Conservation (phyloP, 2,797 vertebrate genomes). For the Hirundo rustica region DNA sequence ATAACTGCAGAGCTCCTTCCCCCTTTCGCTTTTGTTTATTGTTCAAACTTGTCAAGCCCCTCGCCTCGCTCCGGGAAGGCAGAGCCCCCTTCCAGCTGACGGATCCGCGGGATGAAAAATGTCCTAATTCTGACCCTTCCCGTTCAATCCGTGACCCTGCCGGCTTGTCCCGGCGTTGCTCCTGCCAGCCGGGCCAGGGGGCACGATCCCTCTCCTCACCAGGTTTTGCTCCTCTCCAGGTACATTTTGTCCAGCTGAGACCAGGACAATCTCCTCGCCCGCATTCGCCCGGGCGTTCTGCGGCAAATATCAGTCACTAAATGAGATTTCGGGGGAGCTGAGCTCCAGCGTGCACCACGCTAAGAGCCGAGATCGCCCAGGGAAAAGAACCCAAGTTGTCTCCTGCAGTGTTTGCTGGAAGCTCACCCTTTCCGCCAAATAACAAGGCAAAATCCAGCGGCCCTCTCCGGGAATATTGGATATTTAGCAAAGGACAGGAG, state of each 20-base stretch:
- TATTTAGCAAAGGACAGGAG: not conserved
- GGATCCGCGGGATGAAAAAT: not conserved
- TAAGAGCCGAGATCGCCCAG: not conserved
- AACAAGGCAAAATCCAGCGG: fast-evolving
- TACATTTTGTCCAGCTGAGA: not conserved
- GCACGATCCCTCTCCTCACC: not conserved
- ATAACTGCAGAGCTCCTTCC: not conserved
- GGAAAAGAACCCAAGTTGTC: not conserved
- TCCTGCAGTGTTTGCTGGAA: fast-evolving
- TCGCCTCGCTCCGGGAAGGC: not conserved
- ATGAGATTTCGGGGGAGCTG: not conserved
- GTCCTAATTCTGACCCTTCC: not conserved
- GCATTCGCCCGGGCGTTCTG: not conserved
- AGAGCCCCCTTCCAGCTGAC: not conserved
- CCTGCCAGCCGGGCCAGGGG: not conserved
- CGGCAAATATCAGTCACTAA: not conserved
- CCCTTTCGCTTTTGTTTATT: constrained; percentile 1
- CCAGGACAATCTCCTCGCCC: not conserved
- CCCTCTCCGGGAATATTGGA: not conserved
- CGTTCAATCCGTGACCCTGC: not conserved
- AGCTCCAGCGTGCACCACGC: not conserved
- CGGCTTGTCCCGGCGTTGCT: not conserved
- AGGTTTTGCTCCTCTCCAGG: not conserved
- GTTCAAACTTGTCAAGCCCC: not conserved
- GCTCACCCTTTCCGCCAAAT: not conserved